Evolutionary conservation across 2,797 vertebrate genomes (phyloP), one percentile per base, ranked within the genome.

Genomic region (Craterocephalus amniculus): DNA sequence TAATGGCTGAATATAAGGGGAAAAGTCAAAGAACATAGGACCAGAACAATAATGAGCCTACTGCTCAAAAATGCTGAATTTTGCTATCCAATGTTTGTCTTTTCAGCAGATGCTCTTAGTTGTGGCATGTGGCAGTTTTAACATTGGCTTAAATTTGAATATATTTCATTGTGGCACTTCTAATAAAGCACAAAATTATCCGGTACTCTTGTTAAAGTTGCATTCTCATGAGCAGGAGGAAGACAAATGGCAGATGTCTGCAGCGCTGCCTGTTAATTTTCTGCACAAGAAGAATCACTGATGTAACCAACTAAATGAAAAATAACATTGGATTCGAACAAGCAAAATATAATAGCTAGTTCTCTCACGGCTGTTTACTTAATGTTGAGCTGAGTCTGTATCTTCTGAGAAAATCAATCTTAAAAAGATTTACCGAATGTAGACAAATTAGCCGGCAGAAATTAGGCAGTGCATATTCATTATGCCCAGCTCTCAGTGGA

Each of bases 371-470:
- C 74, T 73, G 80, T 88, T 83, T 87, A 82, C 67, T 84, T 84
- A 84, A 84, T 70, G 79, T 59, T 71, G 79, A 86, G 80, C 74
- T 60, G 64, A 80, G 67, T 82, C 75, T 83, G 77, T 85, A 70
- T 81, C 89, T 76, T 82, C 87, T 24, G 82, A 74, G 78, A 87
- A 89, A 91, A 91, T 90, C 88, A 86, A 88, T 91, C 84, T 82
- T 80, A 85, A 88, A 84, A 80, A 85, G 87, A 88, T 90, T 90
- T 84, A 67, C 78, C 74, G 88, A 89, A 88, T 88, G 84, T 81
- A 89, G 84, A 91, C 82, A 88, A 89, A 91, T 91, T 88, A 91
- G 81, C 76, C 70, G 5, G 84, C 88, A 81, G 88, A 87, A 92
- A 91, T 91, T 88, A 88, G 83, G 79, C 72, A 51, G 74, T 82